phyloP scores from a whole-genome alignment of 2,888 invertebrate species.

The Nomada fucata region DNA sequence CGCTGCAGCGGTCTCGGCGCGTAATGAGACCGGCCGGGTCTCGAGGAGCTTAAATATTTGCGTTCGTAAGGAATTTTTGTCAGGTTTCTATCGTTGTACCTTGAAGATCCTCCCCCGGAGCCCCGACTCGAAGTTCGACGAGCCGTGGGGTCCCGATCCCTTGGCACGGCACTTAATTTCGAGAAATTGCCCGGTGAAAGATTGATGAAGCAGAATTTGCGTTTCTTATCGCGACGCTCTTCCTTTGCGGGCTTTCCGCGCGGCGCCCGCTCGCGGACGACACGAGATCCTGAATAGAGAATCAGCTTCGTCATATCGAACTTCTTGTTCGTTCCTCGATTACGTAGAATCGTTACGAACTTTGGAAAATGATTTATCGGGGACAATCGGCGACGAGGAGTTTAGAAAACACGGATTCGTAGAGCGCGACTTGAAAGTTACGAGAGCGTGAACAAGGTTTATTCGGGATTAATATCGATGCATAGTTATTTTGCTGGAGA shows the following conservation, averaged over 20 bases:
- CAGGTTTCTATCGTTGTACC: slow-evolving; percentile 36
- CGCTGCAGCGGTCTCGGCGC: slow-evolving; percentile 37
- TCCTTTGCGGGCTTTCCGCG: too few species aligned
- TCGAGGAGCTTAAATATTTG: slow-evolving; percentile 50
- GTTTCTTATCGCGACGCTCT: background rate
- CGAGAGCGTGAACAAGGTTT: too few species aligned
- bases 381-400: too few species aligned
- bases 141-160: background rate
- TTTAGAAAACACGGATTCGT: too few species aligned
- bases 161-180: slow-evolving; percentile 4
- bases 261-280: background rate
- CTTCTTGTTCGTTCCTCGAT: too few species aligned
- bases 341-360: too few species aligned
- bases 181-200: slow-evolving; percentile 3
- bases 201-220: background rate
- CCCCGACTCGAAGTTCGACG: too few species aligned
- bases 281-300: background rate
- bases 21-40: slow-evolving; percentile 45
- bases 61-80: slow-evolving; percentile 50
- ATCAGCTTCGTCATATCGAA: background rate
- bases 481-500: too few species aligned
- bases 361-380: too few species aligned
- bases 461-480: too few species aligned
- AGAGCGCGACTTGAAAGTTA: too few species aligned
- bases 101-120: slow-evolving; percentile 23